Conservation (phyloP, 2,113 vertebrate species). For the Semicossyphus pulcher region DNA sequence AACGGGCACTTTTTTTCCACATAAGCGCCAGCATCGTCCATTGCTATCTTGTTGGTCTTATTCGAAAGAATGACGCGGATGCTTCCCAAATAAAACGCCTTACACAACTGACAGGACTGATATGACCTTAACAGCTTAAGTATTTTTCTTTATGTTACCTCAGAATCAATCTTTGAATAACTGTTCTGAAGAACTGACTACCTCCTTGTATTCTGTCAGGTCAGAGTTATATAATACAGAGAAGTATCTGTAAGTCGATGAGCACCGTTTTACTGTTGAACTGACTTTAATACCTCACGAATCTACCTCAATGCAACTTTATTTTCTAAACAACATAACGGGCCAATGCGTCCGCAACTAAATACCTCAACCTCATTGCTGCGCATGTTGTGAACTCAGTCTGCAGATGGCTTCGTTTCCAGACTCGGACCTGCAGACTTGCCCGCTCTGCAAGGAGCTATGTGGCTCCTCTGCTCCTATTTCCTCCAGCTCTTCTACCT, state of each 20-base stretch:
- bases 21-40: neutral
- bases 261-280: constrained; percentile 35
- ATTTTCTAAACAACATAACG: constrained; percentile 15
- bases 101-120: constrained; percentile 12
- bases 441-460: constrained; percentile 93
- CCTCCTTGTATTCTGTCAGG: constrained; percentile 32
- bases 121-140: neutral
- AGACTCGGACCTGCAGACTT: constrained; percentile 93
- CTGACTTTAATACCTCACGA: constrained; percentile 57
- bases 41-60: neutral
- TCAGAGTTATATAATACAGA: constrained; percentile 34
- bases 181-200: constrained; percentile 33
- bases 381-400: constrained; percentile 53
- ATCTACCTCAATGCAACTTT: constrained; percentile 74
- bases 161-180: constrained; percentile 12
- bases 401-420: constrained; percentile 93
- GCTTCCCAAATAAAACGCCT: constrained; percentile 21
- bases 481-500: constrained; percentile 91
- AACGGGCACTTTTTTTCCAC: constrained; percentile 3
- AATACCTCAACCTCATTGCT: constrained; percentile 48
- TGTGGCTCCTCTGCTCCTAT: constrained; percentile 91
- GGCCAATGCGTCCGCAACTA: constrained; percentile 55
- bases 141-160: constrained; percentile 17
- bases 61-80: constrained; percentile 14
- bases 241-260: constrained; percentile 1